Conservation (phyloP, 2,797 vertebrate genomes). For the Argentina silus region DNA sequence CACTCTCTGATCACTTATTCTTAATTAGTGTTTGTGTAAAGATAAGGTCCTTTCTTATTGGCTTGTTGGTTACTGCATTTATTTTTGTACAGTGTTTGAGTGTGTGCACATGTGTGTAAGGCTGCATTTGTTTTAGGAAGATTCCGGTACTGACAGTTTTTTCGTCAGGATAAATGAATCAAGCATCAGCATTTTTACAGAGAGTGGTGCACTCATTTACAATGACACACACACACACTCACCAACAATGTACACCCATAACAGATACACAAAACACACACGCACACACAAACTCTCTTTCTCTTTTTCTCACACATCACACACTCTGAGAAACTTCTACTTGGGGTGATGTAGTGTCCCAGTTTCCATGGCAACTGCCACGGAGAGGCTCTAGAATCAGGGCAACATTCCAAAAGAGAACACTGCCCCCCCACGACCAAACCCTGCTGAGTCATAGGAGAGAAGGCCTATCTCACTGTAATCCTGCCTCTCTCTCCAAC, state of each 20-base stretch:
- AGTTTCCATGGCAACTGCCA: constrained; percentile 84
- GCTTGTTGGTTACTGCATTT: background rate
- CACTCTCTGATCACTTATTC: constrained; percentile 4
- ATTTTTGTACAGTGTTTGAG: constrained; percentile 12
- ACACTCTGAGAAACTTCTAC: constrained; percentile 73
- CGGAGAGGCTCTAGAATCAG: constrained; percentile 71
- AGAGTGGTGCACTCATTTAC: background rate
- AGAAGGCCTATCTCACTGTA: background rate
- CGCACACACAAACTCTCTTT: constrained; percentile 16
- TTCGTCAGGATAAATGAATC: constrained; percentile 54
- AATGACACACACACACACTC: constrained; percentile 14
- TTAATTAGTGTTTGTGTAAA: background rate
- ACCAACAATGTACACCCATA: constrained; percentile 17
- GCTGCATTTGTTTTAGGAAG: constrained; percentile 19
- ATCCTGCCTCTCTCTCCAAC: background rate
- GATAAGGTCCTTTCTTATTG: background rate
- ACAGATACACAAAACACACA: constrained; percentile 22
- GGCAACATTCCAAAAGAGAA: constrained; percentile 75
- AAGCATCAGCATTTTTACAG: constrained; percentile 55
- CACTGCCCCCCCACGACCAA: constrained; percentile 73
- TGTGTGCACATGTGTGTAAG: constrained; percentile 11
- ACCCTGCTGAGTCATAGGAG: constrained; percentile 34
- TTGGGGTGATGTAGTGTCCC: constrained; percentile 78
- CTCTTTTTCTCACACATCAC: constrained; percentile 14
- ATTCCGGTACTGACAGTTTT: constrained; percentile 41